Evolutionary conservation across 37 sponge, comb jelly and placozoan genomes (phyloP).

Genomic region (Axinella damicornis): DNA sequence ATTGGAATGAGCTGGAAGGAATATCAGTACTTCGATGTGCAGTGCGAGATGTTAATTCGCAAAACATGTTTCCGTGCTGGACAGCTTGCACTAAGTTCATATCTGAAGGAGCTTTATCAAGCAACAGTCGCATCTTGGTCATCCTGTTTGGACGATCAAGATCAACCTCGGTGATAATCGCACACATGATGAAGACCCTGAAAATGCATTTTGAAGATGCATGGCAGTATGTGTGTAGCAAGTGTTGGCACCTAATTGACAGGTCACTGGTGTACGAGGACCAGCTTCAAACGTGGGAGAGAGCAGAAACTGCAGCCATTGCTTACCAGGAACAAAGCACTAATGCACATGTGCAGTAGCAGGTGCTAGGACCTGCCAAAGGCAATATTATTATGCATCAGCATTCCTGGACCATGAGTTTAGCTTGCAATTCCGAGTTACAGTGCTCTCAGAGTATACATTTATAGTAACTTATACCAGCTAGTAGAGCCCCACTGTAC

Average conservation of each 20-base stretch:
- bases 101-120: not conserved
- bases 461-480: too few relatives aligned
- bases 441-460: too few relatives aligned
- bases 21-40: slow-evolving; percentile 46
- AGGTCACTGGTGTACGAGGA: slow-evolving; percentile 44
- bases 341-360: too few relatives aligned
- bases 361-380: too few relatives aligned
- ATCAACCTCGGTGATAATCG: slow-evolving; percentile 68
- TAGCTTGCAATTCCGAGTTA: too few relatives aligned
- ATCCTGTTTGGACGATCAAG: slow-evolving; percentile 65
- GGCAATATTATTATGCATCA: too few relatives aligned
- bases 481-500: too few relatives aligned
- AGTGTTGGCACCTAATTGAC: slow-evolving; percentile 70
- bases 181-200: slow-evolving; percentile 47
- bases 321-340: too few relatives aligned
- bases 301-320: not conserved
- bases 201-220: slow-evolving; percentile 22
- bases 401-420: too few relatives aligned
- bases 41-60: slow-evolving; percentile 41
- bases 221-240: slow-evolving; percentile 21
- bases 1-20: slow-evolving; percentile 48
- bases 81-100: slow-evolving; percentile 51
- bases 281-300: slow-evolving; percentile 62
- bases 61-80: slow-evolving; percentile 68
- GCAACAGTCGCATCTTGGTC: slow-evolving; percentile 43